A percentile compares a stretch with the other conserved stretches of the same genome.
phyloP scores from a whole-genome alignment of 2,888 invertebrate species.

The Tuta absoluta region DNA sequence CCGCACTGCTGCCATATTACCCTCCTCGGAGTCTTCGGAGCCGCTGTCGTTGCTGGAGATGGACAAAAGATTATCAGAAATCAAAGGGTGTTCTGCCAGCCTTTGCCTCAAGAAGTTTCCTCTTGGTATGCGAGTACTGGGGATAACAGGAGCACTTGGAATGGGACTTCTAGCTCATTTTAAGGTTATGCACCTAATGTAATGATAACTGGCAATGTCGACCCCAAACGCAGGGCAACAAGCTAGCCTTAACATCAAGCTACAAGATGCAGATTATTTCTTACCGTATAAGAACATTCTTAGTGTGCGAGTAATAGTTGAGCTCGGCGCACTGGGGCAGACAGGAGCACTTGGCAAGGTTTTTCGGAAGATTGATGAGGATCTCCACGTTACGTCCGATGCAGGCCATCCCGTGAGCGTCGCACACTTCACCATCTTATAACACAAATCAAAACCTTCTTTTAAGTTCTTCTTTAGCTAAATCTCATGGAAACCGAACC shows the following conservation, averaged over 20 bases:
- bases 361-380: constrained; percentile 75
- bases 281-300: constrained; percentile 74
- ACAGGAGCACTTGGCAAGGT: constrained; percentile 76
- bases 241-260: background rate
- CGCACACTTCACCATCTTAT: constrained; percentile 75
- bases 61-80: background rate
- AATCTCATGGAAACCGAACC: too few species aligned
- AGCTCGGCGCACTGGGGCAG: constrained; percentile 75
- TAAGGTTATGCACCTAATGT: too few species aligned
- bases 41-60: constrained; percentile 53
- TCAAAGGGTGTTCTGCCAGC: too few species aligned
- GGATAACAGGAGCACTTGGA: too few species aligned
- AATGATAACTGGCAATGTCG: too few species aligned
- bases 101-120: too few species aligned
- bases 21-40: constrained; percentile 41
- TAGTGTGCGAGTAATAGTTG: constrained; percentile 77
- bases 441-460: constrained; percentile 16
- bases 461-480: too few species aligned
- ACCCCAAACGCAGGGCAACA: too few species aligned
- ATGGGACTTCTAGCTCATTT: too few species aligned
- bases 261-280: constrained; percentile 32
- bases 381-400: constrained; percentile 76
- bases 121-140: too few species aligned
- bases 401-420: constrained; percentile 78
- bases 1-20: constrained; percentile 52